Conservation (phyloP, 2,797 vertebrate genomes). For the Decapterus maruadsi region DNA sequence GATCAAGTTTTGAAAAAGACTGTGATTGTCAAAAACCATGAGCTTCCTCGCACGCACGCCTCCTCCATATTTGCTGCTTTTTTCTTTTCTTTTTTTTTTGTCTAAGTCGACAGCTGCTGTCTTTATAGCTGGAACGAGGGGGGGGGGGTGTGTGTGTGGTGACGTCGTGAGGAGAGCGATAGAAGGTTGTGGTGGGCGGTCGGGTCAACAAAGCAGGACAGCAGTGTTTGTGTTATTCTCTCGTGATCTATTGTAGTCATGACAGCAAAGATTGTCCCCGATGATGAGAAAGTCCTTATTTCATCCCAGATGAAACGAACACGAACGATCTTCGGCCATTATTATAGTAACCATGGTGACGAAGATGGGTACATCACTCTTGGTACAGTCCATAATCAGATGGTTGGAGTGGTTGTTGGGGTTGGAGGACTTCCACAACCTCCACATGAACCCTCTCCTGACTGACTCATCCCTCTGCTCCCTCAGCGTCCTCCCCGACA, state of each 20-base stretch:
- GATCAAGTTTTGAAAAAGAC: constrained; percentile 14
- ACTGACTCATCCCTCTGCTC: constrained; percentile 19
- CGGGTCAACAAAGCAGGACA: no score
- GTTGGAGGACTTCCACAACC: constrained; percentile 2
- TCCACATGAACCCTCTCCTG: constrained; percentile 15
- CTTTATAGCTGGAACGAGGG: neutral
- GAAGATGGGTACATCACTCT: neutral
- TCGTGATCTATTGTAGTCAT: neutral
- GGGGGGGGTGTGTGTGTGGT: no score
- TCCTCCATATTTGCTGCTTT: constrained; percentile 2
- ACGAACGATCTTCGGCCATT: neutral
- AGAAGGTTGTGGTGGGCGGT: neutral
- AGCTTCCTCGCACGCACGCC: neutral
- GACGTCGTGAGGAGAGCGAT: neutral
- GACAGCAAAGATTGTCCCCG: neutral
- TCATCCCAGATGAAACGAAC: neutral
- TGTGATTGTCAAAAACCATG: constrained; percentile 9
- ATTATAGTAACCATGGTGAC: neutral
- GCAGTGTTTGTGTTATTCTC: neutral
- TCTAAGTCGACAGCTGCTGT: neutral
- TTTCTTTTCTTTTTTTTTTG: no score
- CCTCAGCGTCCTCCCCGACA: constrained; percentile 1
- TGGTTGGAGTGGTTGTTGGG: no score
- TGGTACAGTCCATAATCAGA: neutral
- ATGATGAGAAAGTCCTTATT: neutral